Evolutionary conservation across 64 coral and sea anemone genomes (phyloP).

Genomic region (Pocillopora verrucosa): DNA sequence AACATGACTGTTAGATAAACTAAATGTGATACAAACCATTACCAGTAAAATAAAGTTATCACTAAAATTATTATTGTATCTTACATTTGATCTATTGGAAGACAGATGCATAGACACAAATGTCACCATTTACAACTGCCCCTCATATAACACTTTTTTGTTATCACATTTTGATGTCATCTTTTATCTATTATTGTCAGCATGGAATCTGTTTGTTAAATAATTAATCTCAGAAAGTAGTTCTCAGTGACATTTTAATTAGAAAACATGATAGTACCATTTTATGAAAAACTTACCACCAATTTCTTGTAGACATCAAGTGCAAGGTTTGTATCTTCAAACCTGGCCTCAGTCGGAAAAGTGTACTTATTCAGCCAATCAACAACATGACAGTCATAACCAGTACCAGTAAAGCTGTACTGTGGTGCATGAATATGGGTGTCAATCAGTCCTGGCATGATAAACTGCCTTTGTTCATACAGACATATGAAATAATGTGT

Average conservation of each 20-base stretch:
- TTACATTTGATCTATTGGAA: too few relatives aligned
- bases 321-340: not conserved
- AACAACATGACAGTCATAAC: not conserved
- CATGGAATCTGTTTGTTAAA: too few relatives aligned
- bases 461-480: conserved; percentile 32
- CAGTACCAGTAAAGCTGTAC: conserved; percentile 58
- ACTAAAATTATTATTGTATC: too few relatives aligned
- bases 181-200: not conserved
- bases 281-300: not conserved
- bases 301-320: not conserved
- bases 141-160: not conserved
- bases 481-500: too few relatives aligned
- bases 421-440: conserved; percentile 86
- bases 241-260: too few relatives aligned
- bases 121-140: too few relatives aligned
- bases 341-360: not conserved
- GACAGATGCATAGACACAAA: too few relatives aligned
- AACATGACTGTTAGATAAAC: not conserved
- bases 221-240: too few relatives aligned
- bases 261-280: not conserved
- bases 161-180: not conserved
- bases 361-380: conserved; percentile 4
- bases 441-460: conserved; percentile 84
- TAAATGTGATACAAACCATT: not conserved
- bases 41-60: too few relatives aligned